Evolutionary conservation across 2,888 invertebrate genomes (phyloP), one percentile per base, ranked within the genome.

Genomic region (Tholera decimalis): DNA sequence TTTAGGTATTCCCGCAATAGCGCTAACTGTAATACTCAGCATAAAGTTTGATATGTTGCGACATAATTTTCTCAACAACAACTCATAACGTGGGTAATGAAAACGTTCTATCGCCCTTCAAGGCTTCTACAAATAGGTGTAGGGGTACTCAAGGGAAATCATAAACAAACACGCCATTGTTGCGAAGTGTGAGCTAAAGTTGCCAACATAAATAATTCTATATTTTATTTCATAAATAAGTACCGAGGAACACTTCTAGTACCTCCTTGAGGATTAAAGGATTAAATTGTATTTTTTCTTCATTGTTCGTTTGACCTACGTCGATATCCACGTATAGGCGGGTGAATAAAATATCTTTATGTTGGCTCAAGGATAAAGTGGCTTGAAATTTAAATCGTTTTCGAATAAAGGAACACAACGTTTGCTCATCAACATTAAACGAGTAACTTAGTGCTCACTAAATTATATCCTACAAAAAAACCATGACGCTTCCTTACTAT

Each of bases 61-160:
- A 79, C 73, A 76, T 76, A 82, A 80, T 82, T 79, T 67, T 57
- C 75, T 61, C 60, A 53, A 55, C 66, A 82, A 77, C 74, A 81
- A 73, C 69, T 61, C 67, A 80, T 82, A 81, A 73, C 73, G 41
- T 67, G 62, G 75, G 68, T 80, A 82, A 82, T 82, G 80, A 82
- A 82, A 82, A 83, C 76, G 75, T 75, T 80, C 73, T 82, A 82
- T 80, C 59, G 57, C 73, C 69, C 80, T 82, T 80, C 66, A 82
- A 82, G 83, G 81, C 72, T 82, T 75, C 80, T 73, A 80, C 83
- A 80, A 81, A 83, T 80, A 81, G 80, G 83, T 81, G 67, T 73
- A 73, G 70, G 63, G 76, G 67, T 72, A 50, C 83, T 73, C 83
- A 43, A 68, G 83, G 81, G 81, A 82, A 82, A 82, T 83, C 81